A percentile compares a stretch with the other conserved stretches of the same genome.
These are phyloP conservation scores for Thysanoteuthis rhombus DNA, from an alignment of 2,888 invertebrate genomes.

Conservation along the genomic window DNA sequence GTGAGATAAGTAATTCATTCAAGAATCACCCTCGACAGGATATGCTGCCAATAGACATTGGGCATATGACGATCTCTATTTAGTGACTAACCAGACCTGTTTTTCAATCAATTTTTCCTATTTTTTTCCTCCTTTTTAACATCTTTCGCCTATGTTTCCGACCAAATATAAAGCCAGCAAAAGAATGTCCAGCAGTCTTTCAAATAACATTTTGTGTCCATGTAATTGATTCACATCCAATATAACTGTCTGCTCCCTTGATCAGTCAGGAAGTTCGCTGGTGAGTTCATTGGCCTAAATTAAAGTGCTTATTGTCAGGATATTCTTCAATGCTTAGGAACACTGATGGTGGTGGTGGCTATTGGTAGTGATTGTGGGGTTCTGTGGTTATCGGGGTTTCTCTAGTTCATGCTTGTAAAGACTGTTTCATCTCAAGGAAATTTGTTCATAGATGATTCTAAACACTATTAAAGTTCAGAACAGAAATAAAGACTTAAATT, in stretches of 20 bases:
- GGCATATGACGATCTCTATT: too few species aligned
- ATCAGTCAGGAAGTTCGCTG: neutral
- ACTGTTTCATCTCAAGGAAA: neutral
- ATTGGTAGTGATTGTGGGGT: neutral
- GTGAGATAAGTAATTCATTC: too few species aligned
- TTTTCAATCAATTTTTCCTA: neutral
- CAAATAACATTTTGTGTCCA: neutral
- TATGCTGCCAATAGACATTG: too few species aligned
- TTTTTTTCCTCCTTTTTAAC: neutral
- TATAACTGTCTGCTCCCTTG: neutral
- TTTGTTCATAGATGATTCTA: neutral
- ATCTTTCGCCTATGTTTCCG: neutral
- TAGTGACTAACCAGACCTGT: too few species aligned
- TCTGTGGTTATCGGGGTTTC: neutral
- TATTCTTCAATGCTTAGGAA: neutral
- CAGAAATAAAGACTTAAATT: neutral
- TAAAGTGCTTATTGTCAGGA: neutral
- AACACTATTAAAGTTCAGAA: neutral
- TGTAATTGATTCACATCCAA: neutral
- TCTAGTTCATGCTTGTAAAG: neutral
- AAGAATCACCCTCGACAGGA: too few species aligned
- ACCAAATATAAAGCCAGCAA: neutral
- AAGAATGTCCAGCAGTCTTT: neutral
- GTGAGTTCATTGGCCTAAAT: neutral
- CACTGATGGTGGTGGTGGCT: neutral